Base-by-base conservation (phyloP, 2,888 invertebrate genomes). In the Polydrusus pterygomalis region DNA sequence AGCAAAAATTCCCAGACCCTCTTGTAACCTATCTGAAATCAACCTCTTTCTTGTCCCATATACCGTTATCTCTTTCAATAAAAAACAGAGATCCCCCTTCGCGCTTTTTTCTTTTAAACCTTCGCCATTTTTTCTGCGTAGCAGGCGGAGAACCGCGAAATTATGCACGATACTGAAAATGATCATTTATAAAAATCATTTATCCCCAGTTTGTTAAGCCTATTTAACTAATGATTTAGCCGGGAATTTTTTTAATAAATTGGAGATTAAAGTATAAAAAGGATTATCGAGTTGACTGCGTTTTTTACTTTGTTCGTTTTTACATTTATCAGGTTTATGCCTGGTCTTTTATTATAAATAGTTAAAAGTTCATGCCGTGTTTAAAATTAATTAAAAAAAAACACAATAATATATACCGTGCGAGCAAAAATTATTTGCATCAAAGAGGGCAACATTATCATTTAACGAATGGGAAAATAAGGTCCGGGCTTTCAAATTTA, bases 1-100 rank as follows among this genome's bases (percentile, higher is more conserved):
- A 47, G 25, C 15, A 45, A 51, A 64, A 65, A 65, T 34, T 49
- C 65, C 13, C 11, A 20, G 49, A 51, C 49, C 65, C 49, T 51
- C 65, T 63, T 51, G 51, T 34, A 65, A 65, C 65, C 65, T 65
- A 13, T 17, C 49, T 49, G 49, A 65, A 49, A 34, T 51, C 34
- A 34, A 38, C 30, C 58, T 20, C 34, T 69, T 69, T 58, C 54
- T 43, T 69, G 56, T 56, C 69, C 25, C 45, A 15, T 5, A 40
- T 15, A 18, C 18, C 40, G 18, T 51, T 68, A 54, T 68, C 67
- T 18, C 11, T 38, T 54, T 51, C 67, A 54, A 54, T 54, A 54
- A 68, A 51, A 68, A 68, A 51, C 30, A 68, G 18, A 54, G 34
- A 34, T 51, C 17, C 30, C 25, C 25, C 51, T 68, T 56, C 67